Evolutionary conservation across 2,888 invertebrate species (phyloP).

Genomic region (Ceraclea dissimilis): DNA sequence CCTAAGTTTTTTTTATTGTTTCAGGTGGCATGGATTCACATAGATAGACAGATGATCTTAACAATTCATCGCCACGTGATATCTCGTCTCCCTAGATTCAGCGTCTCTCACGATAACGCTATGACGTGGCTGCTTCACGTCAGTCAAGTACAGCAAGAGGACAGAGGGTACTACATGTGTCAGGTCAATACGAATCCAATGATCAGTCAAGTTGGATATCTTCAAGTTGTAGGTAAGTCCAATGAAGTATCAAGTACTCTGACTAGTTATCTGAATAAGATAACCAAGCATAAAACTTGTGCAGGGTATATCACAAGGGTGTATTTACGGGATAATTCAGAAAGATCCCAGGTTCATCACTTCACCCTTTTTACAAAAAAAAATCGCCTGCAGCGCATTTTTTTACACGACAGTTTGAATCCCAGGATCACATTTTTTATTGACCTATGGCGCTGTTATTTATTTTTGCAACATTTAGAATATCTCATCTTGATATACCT

Average conservation of each 20-base stretch:
- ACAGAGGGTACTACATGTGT: slow-evolving; percentile 87
- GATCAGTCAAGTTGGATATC: slow-evolving; percentile 90
- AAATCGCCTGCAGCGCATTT: too few relatives aligned
- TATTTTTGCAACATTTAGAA: too few relatives aligned
- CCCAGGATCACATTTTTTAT: too few relatives aligned
- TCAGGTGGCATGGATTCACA: slow-evolving; percentile 92
- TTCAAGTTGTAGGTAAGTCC: slow-evolving; percentile 83
- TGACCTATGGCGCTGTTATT: too few relatives aligned
- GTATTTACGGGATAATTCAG: too few relatives aligned
- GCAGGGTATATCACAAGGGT: too few relatives aligned
- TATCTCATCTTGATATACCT: too few relatives aligned
- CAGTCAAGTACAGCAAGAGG: slow-evolving; percentile 84
- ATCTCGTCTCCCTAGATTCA: slow-evolving; percentile 82
- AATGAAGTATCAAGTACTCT: background rate
- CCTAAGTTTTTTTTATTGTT: background rate
- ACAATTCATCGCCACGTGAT: slow-evolving; percentile 90
- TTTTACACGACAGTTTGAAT: too few relatives aligned
- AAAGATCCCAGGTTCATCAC: too few relatives aligned
- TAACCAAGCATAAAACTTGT: too few relatives aligned
- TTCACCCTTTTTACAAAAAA: too few relatives aligned
- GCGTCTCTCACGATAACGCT: slow-evolving; percentile 84
- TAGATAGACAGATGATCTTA: slow-evolving; percentile 88
- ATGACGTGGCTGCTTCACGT: slow-evolving; percentile 89
- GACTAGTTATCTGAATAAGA: background rate
- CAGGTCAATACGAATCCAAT: slow-evolving; percentile 88